These are phyloP conservation scores for Tokudaia tokunoshimensis DNA, from an alignment of 2,797 vertebrate genomes.

Conservation along the genomic window DNA sequence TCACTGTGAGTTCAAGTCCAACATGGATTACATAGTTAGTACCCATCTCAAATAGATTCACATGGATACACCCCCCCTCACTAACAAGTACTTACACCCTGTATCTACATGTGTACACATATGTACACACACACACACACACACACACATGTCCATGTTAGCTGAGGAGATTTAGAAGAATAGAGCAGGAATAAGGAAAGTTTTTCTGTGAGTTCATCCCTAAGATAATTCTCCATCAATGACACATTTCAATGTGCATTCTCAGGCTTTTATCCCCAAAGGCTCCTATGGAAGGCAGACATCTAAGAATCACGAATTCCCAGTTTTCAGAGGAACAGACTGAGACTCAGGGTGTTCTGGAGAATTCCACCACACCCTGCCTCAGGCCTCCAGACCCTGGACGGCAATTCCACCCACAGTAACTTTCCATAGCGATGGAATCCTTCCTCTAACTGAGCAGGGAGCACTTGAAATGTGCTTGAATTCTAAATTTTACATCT, in stretches of 20 bases:
- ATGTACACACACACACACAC: fast-evolving
- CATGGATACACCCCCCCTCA: not conserved
- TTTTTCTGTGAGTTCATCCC: not conserved
- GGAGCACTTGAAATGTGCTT: not conserved
- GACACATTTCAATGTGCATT: not conserved
- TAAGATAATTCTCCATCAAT: not conserved
- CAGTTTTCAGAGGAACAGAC: not conserved
- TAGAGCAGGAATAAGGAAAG: not conserved
- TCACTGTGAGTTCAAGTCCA: not conserved
- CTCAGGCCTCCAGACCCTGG: not conserved
- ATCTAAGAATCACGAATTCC: not conserved
- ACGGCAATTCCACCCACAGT: not conserved
- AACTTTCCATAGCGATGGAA: not conserved
- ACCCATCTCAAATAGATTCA: not conserved
- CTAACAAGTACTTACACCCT: not conserved
- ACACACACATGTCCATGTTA: not conserved
- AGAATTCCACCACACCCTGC: not conserved
- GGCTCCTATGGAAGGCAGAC: not conserved
- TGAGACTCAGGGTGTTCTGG: not conserved
- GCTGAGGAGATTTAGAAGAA: not conserved
- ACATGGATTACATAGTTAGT: not conserved
- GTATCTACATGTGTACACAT: not conserved
- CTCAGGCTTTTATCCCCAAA: not conserved
- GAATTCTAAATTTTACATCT: not conserved
- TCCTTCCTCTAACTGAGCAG: not conserved